A percentile compares a stretch with the other conserved stretches of the same genome.
Conservation (phyloP, 1,140 invertebrate species). For the Drosophila tsacasi region DNA sequence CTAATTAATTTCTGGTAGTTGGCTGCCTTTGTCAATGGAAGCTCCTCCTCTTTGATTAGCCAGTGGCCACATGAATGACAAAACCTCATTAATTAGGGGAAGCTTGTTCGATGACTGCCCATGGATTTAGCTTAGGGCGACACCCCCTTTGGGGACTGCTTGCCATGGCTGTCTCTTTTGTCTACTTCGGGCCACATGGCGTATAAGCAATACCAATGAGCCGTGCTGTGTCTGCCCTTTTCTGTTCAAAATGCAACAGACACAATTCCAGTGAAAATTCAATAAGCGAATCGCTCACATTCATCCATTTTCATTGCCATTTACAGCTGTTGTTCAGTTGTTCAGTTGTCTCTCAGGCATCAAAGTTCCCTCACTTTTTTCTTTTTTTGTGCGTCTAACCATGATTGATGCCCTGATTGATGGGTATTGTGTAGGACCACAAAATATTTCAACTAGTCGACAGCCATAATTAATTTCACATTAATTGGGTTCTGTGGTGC, state of each 20-base stretch:
- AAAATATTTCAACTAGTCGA: slow-evolving; percentile 16
- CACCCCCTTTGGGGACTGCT: not conserved
- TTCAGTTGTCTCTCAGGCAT: slow-evolving; percentile 13
- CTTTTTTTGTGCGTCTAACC: slow-evolving; percentile 6
- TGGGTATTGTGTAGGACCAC: slow-evolving; percentile 35
- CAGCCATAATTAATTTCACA: slow-evolving; percentile 15
- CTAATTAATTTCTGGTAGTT: slow-evolving; percentile 45
- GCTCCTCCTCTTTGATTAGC: slow-evolving; percentile 25
- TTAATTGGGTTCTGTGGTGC: slow-evolving; percentile 27
- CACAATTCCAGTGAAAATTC: slow-evolving; percentile 39
- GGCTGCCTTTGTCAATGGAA: slow-evolving; percentile 14
- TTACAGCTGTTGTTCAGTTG: slow-evolving; percentile 12
- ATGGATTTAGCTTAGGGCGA: not conserved
- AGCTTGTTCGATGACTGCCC: slow-evolving; percentile 14
- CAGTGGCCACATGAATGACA: slow-evolving; percentile 23
- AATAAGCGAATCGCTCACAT: slow-evolving; percentile 52
- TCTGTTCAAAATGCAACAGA: slow-evolving; percentile 43
- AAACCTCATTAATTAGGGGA: slow-evolving; percentile 43
- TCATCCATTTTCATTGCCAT: slow-evolving; percentile 41
- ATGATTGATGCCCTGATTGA: slow-evolving; percentile 41
- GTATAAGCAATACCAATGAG: slow-evolving; percentile 45
- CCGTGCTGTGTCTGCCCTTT: slow-evolving; percentile 1
- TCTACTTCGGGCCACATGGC: slow-evolving; percentile 3
- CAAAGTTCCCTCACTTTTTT: slow-evolving; percentile 16
- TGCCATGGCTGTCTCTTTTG: slow-evolving; percentile 1